Evolutionary conservation across 30 jellyfish, hydroid and myxozoan species (phyloP), one percentile per base, ranked within the genome.

Genomic region (Morbakka virulenta): DNA sequence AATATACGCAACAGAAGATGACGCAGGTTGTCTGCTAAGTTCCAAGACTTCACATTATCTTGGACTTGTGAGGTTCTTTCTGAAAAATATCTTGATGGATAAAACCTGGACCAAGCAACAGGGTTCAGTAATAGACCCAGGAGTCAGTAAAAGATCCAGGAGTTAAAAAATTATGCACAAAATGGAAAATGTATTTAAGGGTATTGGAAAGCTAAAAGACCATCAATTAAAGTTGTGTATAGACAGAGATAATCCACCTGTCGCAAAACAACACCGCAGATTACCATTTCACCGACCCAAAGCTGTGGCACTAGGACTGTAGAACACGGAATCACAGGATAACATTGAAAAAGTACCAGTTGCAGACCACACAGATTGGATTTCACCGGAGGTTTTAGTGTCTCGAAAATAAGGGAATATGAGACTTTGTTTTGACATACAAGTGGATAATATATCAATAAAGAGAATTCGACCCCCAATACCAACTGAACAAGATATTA

Each of bases 21-120:
- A 76, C 69, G 87, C 79, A 30, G 87, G 87, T 9, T 76, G 87
- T 35, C 31, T 76, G 31, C 87, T 76, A 23, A 61, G 77, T 63
- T 35, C 87, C 3, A 23, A 13, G 28, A 76, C 87, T 11, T 77
- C 87, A 20, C 87, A 76, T 61, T 77, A 76, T 9, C 28, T 53
- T 36, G 87, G 64, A 63, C 51, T 62, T 12, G 67, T 61, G 28
- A 29, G 87, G 12, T 22, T 32, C 32, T 21, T 20, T 53, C 0
- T 53, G 30, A 32, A 76, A 32, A 23, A 28, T 3, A 32, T 76
- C 4, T 57, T 61, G 13, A 0, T 14, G 29, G 28, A 30, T 52
- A 76, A 33, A 52, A 47, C 36, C 26, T 73, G 52, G 84, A 72
- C 84, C 84, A 72, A 11, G 52, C 32, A 47, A 72, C 33, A 14